Percentiles rank a stretch among this genome's conserved stretches.
Conservation (phyloP, 2,888 invertebrate genomes). For the Lycophotia porphyrea region DNA sequence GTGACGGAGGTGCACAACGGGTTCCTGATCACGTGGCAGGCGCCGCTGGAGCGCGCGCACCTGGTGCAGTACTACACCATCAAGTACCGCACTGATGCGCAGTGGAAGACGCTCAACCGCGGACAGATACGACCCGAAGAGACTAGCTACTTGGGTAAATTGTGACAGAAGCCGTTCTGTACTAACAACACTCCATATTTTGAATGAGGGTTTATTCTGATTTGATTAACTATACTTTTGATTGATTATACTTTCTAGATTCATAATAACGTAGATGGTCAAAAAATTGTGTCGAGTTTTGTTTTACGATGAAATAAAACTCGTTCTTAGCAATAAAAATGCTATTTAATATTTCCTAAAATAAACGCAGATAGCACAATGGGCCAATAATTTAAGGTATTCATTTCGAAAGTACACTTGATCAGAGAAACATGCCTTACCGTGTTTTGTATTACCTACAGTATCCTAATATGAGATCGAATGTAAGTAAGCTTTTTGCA, state of each 20-base stretch:
- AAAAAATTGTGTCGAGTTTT: background rate
- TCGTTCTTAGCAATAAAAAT: background rate
- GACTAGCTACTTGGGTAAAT: slow-evolving; percentile 95
- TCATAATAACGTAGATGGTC: background rate
- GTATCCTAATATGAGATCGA: background rate
- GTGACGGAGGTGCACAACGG: slow-evolving; percentile 97
- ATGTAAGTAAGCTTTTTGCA: background rate
- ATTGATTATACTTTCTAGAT: background rate
- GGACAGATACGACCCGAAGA: slow-evolving; percentile 97
- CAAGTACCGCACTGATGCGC: slow-evolving; percentile 97
- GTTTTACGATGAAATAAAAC: background rate
- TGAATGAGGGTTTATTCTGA: background rate
- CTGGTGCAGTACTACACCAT: slow-evolving; percentile 97
- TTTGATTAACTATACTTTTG: no score
- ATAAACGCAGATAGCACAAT: background rate
- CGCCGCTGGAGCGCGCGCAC: slow-evolving; percentile 94
- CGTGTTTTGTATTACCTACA: background rate
- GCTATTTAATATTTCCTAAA: background rate
- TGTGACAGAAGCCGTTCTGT: background rate
- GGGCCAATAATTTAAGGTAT: background rate
- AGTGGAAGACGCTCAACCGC: slow-evolving; percentile 96
- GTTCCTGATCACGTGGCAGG: slow-evolving; percentile 97
- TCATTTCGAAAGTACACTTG: background rate
- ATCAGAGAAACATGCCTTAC: background rate
- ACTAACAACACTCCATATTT: background rate